Percentiles rank a stretch among this genome's conserved stretches.
phyloP scores from a whole-genome alignment of 2,113 vertebrate genomes.

The Ammodytes marinus region DNA sequence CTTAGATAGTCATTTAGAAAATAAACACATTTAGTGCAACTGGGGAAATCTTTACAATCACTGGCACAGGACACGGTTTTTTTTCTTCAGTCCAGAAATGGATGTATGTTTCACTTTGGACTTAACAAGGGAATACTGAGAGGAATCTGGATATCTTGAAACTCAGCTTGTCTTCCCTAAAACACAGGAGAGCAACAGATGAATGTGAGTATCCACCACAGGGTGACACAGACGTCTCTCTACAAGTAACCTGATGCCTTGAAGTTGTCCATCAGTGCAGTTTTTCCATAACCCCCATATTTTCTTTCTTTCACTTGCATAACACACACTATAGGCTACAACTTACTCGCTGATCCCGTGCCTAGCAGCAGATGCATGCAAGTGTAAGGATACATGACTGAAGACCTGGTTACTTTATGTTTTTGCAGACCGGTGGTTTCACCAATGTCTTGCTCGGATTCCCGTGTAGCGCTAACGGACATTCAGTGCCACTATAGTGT shows the following conservation, averaged over 20 bases:
- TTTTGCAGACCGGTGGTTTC: not conserved
- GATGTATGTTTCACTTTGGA: slow-evolving; percentile 74
- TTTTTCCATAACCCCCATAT: not conserved
- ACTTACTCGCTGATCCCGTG: not conserved
- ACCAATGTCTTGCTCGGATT: not conserved
- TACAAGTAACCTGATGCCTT: not conserved
- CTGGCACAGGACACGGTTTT: slow-evolving; percentile 9
- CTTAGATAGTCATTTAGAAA: not conserved
- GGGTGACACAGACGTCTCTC: not conserved
- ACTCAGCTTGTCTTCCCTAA: slow-evolving; percentile 17
- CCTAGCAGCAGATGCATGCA: not conserved
- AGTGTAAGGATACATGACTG: not conserved
- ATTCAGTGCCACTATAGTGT: not conserved
- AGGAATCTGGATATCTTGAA: slow-evolving; percentile 30
- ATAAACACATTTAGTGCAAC: slow-evolving; percentile 16
- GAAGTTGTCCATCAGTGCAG: slow-evolving; percentile 14
- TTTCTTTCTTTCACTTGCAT: not conserved
- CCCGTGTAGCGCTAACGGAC: not conserved
- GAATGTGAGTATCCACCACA: slow-evolving; percentile 81
- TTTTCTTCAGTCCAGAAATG: slow-evolving; percentile 67
- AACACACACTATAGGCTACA: not conserved
- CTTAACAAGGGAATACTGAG: slow-evolving; percentile 45
- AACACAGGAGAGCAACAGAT: slow-evolving; percentile 72
- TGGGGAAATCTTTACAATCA: slow-evolving; percentile 13
- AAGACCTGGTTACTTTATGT: not conserved